Evolutionary conservation across 2,888 invertebrate species (phyloP).

Genomic region (Nomada ferruginata): DNA sequence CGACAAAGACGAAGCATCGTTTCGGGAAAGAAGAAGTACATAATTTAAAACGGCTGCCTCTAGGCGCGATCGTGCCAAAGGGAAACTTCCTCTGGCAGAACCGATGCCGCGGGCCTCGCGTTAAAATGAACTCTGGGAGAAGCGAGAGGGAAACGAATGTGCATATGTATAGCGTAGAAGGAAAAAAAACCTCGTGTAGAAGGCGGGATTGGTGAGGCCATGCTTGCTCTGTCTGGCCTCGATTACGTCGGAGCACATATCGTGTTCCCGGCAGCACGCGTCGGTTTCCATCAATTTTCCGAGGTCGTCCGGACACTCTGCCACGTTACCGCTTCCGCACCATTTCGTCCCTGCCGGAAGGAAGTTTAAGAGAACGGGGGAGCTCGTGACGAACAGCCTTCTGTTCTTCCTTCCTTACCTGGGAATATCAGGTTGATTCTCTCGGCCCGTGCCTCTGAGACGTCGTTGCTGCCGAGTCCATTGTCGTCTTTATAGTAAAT

Average conservation of each 20-base stretch:
- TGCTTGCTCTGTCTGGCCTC: conserved; percentile 73
- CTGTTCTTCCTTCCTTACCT: conserved; percentile 66
- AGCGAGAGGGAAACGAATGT: too few species aligned
- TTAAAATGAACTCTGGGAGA: not conserved
- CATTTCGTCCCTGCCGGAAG: conserved; percentile 77
- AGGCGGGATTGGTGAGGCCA: conserved; percentile 76
- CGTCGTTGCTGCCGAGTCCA: conserved; percentile 34
- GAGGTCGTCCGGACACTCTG: conserved; percentile 74
- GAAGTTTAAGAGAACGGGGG: conserved; percentile 2
- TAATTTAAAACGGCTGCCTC: conserved; percentile 42
- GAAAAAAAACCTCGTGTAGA: conserved; percentile 75
- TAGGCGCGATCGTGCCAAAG: conserved; percentile 8
- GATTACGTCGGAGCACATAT: conserved; percentile 78
- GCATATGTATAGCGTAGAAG: not conserved
- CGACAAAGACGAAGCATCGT: conserved; percentile 14
- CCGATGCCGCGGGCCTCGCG: conserved; percentile 5
- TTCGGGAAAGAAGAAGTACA: conserved; percentile 31
- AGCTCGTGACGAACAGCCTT: not conserved
- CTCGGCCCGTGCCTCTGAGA: conserved; percentile 33
- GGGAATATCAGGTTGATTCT: conserved; percentile 72
- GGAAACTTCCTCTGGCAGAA: not conserved
- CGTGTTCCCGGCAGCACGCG: conserved; percentile 80
- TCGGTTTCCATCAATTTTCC: conserved; percentile 76
- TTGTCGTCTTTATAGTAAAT: conserved; percentile 36
- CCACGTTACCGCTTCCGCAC: conserved; percentile 79